These are phyloP conservation scores for Acholoe squamosa DNA, from an alignment of 2,888 invertebrate genomes.

Conservation along the genomic window DNA sequence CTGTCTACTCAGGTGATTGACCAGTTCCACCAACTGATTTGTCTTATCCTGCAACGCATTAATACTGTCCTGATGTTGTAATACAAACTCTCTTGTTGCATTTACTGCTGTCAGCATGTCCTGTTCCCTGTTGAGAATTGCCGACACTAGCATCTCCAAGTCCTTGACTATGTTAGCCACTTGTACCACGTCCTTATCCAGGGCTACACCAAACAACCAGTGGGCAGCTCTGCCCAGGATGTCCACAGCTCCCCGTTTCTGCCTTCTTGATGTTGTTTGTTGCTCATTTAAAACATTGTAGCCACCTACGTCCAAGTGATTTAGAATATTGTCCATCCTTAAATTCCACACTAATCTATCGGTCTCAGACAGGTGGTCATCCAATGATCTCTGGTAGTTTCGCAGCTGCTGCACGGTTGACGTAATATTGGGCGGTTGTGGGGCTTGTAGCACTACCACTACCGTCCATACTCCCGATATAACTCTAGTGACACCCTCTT, in stretches of 20 bases:
- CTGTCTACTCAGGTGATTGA: too few relatives aligned
- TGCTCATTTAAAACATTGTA: too few relatives aligned
- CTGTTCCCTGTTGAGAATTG: background rate
- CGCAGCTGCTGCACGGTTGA: background rate
- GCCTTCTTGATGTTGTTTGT: too few relatives aligned
- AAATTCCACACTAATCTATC: too few relatives aligned
- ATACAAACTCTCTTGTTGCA: background rate
- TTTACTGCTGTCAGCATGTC: background rate
- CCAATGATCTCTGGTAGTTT: background rate
- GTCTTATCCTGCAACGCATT: too few relatives aligned
- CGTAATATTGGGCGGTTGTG: background rate
- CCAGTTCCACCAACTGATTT: too few relatives aligned
- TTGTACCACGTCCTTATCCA: background rate
- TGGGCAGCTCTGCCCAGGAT: background rate
- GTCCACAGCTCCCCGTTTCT: too few relatives aligned
- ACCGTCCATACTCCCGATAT: background rate
- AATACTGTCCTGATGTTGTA: background rate
- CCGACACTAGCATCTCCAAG: background rate
- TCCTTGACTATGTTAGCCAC: background rate
- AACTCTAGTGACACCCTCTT: background rate
- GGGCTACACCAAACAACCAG: background rate
- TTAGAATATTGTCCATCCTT: too few relatives aligned
- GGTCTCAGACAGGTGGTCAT: too few relatives aligned
- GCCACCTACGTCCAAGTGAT: too few relatives aligned
- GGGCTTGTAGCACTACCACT: background rate